Conservation (phyloP, 2,888 invertebrate species). For the Drosophila borborema region DNA sequence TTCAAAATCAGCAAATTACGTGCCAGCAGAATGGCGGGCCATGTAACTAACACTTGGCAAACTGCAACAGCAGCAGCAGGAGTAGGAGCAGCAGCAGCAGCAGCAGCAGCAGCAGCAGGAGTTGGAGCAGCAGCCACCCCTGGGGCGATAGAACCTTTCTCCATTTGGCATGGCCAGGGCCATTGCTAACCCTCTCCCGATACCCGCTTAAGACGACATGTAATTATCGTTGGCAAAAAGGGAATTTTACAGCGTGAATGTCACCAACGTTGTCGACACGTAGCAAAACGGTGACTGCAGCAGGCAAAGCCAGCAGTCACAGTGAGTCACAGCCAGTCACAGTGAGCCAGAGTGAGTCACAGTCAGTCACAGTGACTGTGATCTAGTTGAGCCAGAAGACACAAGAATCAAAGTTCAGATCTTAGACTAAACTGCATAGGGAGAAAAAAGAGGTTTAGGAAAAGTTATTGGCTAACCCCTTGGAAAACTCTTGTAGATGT, state of each 20-base stretch:
- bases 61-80: conserved; percentile 22
- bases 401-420: no score
- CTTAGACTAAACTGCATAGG: no score
- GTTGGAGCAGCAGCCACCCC: not conserved
- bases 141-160: conserved; percentile 13
- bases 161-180: conserved; percentile 12
- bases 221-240: conserved; percentile 71
- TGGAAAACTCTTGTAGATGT: not conserved
- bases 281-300: conserved; percentile 31
- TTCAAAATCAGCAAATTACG: conserved; percentile 81
- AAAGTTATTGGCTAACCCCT: not conserved
- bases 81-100: conserved; percentile 1
- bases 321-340: not conserved
- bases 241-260: conserved; percentile 38
- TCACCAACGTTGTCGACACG: conserved; percentile 29
- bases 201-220: conserved; percentile 73
- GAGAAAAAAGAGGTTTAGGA: not conserved
- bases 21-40: conserved; percentile 64
- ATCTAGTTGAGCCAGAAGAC: not conserved
- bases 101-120: not conserved
- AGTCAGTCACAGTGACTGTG: not conserved
- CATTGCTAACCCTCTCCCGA: not conserved
- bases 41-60: conserved; percentile 76
- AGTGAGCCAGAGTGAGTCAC: not conserved
- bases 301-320: not conserved